Conservation (phyloP, 2,888 invertebrate species). For the Oscheius sp. region DNA sequence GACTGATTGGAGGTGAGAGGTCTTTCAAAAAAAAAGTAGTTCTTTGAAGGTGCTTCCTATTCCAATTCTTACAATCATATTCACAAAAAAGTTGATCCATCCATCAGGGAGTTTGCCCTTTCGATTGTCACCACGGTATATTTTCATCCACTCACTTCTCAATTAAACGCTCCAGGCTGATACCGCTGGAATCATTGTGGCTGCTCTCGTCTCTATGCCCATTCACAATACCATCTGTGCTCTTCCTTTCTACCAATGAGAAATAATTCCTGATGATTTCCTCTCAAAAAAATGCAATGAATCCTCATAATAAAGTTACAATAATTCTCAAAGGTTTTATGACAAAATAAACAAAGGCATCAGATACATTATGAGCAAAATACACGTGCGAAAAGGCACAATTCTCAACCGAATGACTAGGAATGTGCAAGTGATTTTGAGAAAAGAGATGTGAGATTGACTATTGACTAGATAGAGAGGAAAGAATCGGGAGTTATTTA, state of each 20-base stretch:
- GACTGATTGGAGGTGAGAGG: constrained; percentile 11
- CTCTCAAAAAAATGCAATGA: background rate
- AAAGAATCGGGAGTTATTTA: background rate
- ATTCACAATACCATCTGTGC: constrained; percentile 14
- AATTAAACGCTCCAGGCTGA: constrained; percentile 15
- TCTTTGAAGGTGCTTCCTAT: constrained; percentile 24
- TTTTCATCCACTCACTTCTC: too few species aligned
- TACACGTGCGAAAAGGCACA: constrained; percentile 13
- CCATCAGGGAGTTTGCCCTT: constrained; percentile 10
- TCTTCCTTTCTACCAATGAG: background rate
- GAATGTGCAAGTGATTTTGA: constrained; percentile 22
- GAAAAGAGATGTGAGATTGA: constrained; percentile 1
- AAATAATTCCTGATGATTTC: background rate
- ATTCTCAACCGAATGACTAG: constrained; percentile 7
- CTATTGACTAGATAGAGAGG: background rate
- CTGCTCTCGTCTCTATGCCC: constrained; percentile 17
- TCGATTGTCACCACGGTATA: background rate
- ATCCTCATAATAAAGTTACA: background rate
- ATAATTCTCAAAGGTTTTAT: background rate
- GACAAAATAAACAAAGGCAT: background rate
- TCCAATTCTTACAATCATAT: constrained; percentile 29
- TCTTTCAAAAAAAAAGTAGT: constrained; percentile 24
- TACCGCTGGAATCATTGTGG: constrained; percentile 1
- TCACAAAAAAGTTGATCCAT: constrained; percentile 18
- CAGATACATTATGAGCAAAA: constrained; percentile 1